phyloP scores from a whole-genome alignment of 2,113 vertebrate genomes.

The Sialia sialis region DNA sequence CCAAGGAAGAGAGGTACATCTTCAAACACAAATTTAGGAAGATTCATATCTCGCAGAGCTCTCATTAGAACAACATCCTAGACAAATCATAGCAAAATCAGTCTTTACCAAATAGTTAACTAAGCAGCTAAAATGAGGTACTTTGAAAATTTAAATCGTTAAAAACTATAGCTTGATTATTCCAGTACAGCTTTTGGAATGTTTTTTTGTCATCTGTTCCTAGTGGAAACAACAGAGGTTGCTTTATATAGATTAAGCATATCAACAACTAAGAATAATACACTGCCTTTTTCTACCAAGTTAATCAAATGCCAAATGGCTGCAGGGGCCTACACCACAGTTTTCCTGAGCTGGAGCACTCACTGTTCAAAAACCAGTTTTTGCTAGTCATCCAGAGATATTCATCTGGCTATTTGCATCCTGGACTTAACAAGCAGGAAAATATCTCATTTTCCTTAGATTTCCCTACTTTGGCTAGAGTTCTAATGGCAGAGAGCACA shows the following conservation, averaged over 20 bases:
- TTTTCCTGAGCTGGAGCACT: background rate
- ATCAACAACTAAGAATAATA: background rate
- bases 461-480: background rate
- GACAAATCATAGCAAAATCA: background rate
- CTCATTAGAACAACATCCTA: conserved; percentile 97
- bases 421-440: background rate
- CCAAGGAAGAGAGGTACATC: conserved; percentile 95
- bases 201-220: background rate
- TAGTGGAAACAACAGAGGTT: background rate
- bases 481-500: background rate
- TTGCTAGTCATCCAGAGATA: background rate
- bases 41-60: conserved; percentile 94
- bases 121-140: background rate
- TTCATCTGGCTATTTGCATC: background rate
- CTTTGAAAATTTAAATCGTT: background rate
- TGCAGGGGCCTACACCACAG: background rate
- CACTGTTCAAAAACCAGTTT: background rate
- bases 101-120: background rate
- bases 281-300: background rate
- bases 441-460: background rate
- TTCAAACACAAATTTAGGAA: conserved; percentile 96
- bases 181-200: background rate
- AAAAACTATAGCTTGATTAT: background rate
- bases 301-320: background rate
- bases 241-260: background rate